Base-by-base conservation (phyloP, 1,140 invertebrate species). In the Brachionus koreanus region DNA sequence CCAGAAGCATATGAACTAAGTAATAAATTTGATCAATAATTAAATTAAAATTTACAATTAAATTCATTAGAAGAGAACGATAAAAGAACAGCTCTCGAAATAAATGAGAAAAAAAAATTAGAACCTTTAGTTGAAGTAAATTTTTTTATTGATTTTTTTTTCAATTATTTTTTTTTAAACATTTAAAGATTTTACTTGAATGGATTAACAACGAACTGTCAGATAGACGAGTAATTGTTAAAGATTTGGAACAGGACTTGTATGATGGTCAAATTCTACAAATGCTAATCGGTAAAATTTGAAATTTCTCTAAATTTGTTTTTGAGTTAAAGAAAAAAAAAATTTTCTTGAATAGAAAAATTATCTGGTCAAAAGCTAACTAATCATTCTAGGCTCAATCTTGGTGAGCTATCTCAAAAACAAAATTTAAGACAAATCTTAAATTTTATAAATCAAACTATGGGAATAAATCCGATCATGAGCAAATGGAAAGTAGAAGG, bases 161-260 rank as follows among this genome's bases (percentile, higher is more conserved):
- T n/a, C 39, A 49, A n/a, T 19, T 35, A 43, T 19, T 82, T 67
- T 43, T 25, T 83, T 46, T 19, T 52, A 42, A 83, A 91, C n/a
- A n/a, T n/a, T 29, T 29, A 3, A 1, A 29, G 85, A 92, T 98
- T 63, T 88, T 98, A n/a, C 93, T 97, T 83, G 95, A 98, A 84
- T 98, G 96, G 97, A 95, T 98, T 42, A 98, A 98, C 88, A 95
- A 98, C 89, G 97, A 97, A 87, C 88, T 98, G n/a, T 96, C 96
- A 0, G 91, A 93, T 84, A 94, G 98, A 84, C 91, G 97, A 85
- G 99, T 99, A 81, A 98, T 99, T 86, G 96, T 99, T 0, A 96
- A 98, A 88, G 92, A 96, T 86, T 93, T 99, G 49, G 94, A 95
- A 82, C 96, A 98, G 89, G 97, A 99, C 90, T 89, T 99, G 75